Base-by-base conservation (phyloP, 2,888 invertebrate species). In the Volucella inanis region DNA sequence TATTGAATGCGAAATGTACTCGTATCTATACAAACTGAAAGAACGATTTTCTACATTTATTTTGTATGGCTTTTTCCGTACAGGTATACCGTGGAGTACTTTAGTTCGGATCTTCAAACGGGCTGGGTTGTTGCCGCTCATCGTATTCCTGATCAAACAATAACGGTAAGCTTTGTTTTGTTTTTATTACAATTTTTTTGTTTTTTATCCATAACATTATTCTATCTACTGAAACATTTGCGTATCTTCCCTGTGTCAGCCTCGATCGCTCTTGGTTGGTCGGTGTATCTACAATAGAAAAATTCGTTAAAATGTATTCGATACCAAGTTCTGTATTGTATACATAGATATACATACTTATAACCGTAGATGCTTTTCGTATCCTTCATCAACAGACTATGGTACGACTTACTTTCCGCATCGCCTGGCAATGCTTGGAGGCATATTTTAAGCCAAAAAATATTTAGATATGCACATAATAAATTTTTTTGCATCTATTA, bases 41-140 rank as follows among this genome's bases (percentile, higher is more conserved):
- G 45, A 61, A 80, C 47, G 45, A 80, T 68, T 77, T 76, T 70
- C 38, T 68, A 67, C 39, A 12, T 80, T 71, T 18, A 65, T 72
- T 52, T 59, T 54, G 41, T 22, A 8, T 45, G 54, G 45, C 31
- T 76, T 54, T 38, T 70, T 68, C 12, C 41, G 43, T 47, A 81
- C 87, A 96, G 96, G 50, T 97, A 96, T 90, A 95, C 95, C 10
- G 94, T 96, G 61, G 96, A 96, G 90, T 95, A 95, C 90, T 96
- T 95, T 91, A 95, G 95, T 91, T 94, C 95, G 11, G 96, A 96
- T 91, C 93, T 96, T 70, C 95, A 96, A 89, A 95, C 95, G 87
- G 97, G 96, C 59, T 96, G 96, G 96, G 94, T 95, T 50, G 93
- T 94, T 45, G 95, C 95, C 10, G 95, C 95, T 9, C 94, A 94